Conservation (phyloP, 2,797 vertebrate genomes). For the Sebastes vulpes region DNA sequence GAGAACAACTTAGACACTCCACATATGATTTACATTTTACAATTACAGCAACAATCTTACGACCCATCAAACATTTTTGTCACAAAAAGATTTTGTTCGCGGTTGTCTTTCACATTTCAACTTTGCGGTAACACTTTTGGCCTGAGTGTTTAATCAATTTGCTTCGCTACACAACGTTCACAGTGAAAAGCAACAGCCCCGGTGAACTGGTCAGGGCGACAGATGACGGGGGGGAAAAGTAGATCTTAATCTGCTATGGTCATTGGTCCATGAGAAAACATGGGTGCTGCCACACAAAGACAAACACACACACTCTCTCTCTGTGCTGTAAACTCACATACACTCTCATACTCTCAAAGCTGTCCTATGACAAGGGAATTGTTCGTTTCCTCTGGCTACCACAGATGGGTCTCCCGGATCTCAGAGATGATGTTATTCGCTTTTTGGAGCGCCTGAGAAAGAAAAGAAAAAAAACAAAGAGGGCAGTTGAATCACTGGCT, state of each 20-base stretch:
- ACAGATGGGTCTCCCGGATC: slow-evolving; percentile 91
- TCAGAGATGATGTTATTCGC: slow-evolving; percentile 90
- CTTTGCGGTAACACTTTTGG: slow-evolving; percentile 35
- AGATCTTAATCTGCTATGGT: slow-evolving; percentile 52
- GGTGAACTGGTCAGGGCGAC: slow-evolving; percentile 22
- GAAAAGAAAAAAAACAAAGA: neutral
- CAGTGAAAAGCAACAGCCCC: slow-evolving; percentile 59
- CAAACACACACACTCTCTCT: neutral
- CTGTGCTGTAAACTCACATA: slow-evolving; percentile 62
- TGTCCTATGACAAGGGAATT: slow-evolving; percentile 30
- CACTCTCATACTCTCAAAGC: slow-evolving; percentile 56
- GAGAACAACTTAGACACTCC: slow-evolving; percentile 35
- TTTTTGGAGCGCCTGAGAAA: slow-evolving; percentile 86
- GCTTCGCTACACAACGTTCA: slow-evolving; percentile 45
- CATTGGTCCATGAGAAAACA: slow-evolving; percentile 66
- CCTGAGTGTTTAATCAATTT: slow-evolving; percentile 62
- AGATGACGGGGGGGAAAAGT: slow-evolving; percentile 17
- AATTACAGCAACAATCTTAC: slow-evolving; percentile 33
- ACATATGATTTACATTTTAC: slow-evolving; percentile 26
- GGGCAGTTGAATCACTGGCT: slow-evolving; percentile 9
- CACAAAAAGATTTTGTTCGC: slow-evolving; percentile 47
- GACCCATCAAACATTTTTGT: slow-evolving; percentile 26
- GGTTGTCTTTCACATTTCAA: slow-evolving; percentile 33
- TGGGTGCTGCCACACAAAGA: slow-evolving; percentile 20
- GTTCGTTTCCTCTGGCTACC: slow-evolving; percentile 79